phyloP scores from a whole-genome alignment of 2,113 vertebrate species.

The Bos javanicus region DNA sequence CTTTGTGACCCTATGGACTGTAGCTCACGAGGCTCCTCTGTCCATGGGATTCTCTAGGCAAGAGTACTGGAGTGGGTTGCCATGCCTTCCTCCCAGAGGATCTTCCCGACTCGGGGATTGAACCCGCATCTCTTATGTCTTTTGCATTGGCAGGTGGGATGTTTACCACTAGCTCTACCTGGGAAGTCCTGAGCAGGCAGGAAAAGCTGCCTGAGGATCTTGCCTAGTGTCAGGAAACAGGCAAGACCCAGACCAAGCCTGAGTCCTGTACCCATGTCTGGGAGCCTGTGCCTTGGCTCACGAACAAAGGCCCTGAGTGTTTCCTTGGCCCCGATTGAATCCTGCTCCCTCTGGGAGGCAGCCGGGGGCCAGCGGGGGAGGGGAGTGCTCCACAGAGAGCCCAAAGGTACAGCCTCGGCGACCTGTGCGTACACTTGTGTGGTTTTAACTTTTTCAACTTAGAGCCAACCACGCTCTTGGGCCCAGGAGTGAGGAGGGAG shows the following conservation, averaged over 20 bases:
- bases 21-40: background rate
- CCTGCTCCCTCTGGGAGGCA: background rate
- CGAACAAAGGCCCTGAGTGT: background rate
- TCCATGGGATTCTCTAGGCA: background rate
- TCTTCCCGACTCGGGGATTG: background rate
- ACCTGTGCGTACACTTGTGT: background rate
- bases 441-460: background rate
- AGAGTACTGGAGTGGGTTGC: background rate
- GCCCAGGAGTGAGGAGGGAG: background rate
- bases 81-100: background rate
- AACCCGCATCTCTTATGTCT: background rate
- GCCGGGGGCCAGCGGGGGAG: background rate
- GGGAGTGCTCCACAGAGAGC: background rate
- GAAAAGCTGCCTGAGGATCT: background rate
- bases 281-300: background rate
- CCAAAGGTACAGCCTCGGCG: fast-evolving
- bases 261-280: fast-evolving
- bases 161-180: background rate
- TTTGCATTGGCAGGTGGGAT: background rate
- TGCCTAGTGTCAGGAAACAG: background rate
- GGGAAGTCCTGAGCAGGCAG: background rate
- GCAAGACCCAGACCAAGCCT: background rate
- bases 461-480: background rate
- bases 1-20: background rate
- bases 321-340: background rate